Percentiles rank a stretch among this genome's conserved stretches.
These are phyloP conservation scores for Merodon equestris DNA, from an alignment of 2,888 invertebrate genomes.

Conservation along the genomic window DNA sequence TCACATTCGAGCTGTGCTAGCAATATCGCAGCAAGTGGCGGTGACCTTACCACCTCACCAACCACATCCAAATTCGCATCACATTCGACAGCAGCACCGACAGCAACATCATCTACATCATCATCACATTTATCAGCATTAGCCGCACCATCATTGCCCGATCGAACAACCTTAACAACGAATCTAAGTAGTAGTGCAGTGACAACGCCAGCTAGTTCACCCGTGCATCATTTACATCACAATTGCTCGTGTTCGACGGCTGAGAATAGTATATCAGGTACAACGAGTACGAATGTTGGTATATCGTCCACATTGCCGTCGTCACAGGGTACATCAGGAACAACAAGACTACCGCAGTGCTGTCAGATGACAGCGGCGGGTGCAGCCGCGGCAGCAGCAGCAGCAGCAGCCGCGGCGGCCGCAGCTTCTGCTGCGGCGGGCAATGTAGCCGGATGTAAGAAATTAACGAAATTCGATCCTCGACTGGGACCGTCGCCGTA, in stretches of 20 bases:
- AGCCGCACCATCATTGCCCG: slow-evolving; percentile 67
- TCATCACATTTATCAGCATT: slow-evolving; percentile 57
- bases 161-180: slow-evolving; percentile 59
- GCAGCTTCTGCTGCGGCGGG: slow-evolving; percentile 64
- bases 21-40: slow-evolving; percentile 15
- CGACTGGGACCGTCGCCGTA: slow-evolving; percentile 77
- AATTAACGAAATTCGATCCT: slow-evolving; percentile 77
- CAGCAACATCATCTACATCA: slow-evolving; percentile 42
- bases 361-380: slow-evolving; percentile 73
- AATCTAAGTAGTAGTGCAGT: slow-evolving; percentile 65
- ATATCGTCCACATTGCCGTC: no score
- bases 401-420: slow-evolving; percentile 67
- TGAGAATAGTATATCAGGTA: slow-evolving; percentile 72
- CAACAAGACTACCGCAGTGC: slow-evolving; percentile 75
- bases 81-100: slow-evolving; percentile 49
- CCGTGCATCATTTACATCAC: slow-evolving; percentile 69
- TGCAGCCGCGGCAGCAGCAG: slow-evolving; percentile 68
- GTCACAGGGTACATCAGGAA: slow-evolving; percentile 73
- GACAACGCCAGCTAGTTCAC: slow-evolving; percentile 60
- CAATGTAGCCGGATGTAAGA: slow-evolving; percentile 73
- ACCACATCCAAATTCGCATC: slow-evolving; percentile 61
- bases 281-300: slow-evolving; percentile 75
- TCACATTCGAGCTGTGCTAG: slow-evolving; percentile 59
- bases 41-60: slow-evolving; percentile 39
- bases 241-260: slow-evolving; percentile 65